These are phyloP conservation scores for Anomalospiza imberbis DNA, from an alignment of 2,797 vertebrate genomes.

Conservation along the genomic window DNA sequence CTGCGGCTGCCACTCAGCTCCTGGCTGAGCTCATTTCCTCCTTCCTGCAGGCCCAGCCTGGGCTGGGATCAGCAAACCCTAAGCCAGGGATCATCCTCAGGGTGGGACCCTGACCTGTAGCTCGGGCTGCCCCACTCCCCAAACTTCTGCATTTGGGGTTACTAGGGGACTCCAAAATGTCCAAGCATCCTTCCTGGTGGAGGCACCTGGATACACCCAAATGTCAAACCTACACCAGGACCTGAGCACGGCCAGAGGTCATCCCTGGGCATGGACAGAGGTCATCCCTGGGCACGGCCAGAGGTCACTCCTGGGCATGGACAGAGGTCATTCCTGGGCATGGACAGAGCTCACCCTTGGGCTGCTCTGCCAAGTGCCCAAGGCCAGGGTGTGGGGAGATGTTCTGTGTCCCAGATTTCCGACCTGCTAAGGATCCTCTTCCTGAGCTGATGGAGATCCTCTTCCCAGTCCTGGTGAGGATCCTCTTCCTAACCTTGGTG, in stretches of 20 bases:
- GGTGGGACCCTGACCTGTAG: neutral
- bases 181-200: fast-evolving
- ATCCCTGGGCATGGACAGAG: neutral
- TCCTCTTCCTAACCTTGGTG: neutral
- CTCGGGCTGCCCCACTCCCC: neutral
- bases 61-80: neutral
- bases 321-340: no score
- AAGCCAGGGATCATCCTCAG: neutral
- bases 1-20: neutral
- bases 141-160: neutral
- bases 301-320: no score
- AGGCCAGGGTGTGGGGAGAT: neutral
- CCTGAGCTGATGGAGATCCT: no score
- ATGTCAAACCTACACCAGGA: fast-evolving
- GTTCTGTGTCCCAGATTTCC: neutral
- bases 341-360: no score
- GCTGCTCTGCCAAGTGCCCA: neutral
- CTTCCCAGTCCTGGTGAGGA: no score
- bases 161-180: fast-evolving
- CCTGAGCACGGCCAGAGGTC: neutral
- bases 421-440: neutral
- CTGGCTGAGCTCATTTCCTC: neutral
- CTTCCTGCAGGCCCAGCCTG: neutral
- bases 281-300: no score
- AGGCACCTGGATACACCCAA: neutral